These are phyloP conservation scores for Gastrophysa polygoni DNA, from an alignment of 2,888 invertebrate species.

Conservation along the genomic window DNA sequence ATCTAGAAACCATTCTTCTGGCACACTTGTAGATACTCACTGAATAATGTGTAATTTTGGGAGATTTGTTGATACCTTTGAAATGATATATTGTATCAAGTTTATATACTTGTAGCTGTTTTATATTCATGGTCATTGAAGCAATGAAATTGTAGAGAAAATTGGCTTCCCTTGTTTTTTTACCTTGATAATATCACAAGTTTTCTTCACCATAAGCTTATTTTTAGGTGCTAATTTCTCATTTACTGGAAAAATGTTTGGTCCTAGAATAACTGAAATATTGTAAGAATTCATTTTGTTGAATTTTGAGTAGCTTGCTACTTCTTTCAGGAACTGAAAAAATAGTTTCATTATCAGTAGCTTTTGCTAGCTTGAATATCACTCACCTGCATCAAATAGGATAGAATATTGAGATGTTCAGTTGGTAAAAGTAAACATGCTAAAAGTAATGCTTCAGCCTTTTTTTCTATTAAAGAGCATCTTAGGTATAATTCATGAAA, in stretches of 20 bases:
- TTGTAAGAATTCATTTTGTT: conserved; percentile 88
- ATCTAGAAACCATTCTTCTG: too few relatives aligned
- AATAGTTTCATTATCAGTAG: conserved; percentile 13
- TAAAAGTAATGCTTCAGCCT: conserved; percentile 68
- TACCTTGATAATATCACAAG: conserved; percentile 46
- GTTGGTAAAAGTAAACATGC: conserved; percentile 75
- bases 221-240: conserved; percentile 62
- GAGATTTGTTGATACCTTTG: too few relatives aligned
- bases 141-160: too few relatives aligned
- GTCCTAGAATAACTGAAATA: conserved; percentile 83
- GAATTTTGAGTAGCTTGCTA: conserved; percentile 69
- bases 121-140: too few relatives aligned
- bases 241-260: conserved; percentile 82
- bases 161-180: too few relatives aligned
- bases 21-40: too few relatives aligned
- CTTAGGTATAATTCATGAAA: conserved; percentile 80
- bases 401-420: conserved; percentile 77
- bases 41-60: too few relatives aligned
- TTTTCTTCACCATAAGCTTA: conserved; percentile 53
- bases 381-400: conserved; percentile 82
- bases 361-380: too few relatives aligned
- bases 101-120: too few relatives aligned
- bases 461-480: conserved; percentile 66
- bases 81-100: too few relatives aligned
- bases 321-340: conserved; percentile 70